A percentile compares a stretch with the other conserved stretches of the same genome.
Evolutionary conservation across 2,888 invertebrate genomes (phyloP).

Genomic region (Drosophila formosana): DNA sequence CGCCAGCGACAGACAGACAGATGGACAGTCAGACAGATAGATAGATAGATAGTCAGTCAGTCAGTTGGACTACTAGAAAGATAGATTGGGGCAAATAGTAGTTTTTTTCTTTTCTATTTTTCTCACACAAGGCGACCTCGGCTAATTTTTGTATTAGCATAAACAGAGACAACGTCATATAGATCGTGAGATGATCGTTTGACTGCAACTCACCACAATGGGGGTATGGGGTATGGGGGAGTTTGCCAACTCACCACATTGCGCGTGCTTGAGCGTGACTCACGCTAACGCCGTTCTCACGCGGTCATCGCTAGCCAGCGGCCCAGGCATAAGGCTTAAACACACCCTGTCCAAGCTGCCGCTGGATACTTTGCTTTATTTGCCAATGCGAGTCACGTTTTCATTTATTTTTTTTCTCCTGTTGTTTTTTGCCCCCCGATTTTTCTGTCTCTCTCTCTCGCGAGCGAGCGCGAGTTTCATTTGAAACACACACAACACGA

Average conservation of each 20-base stretch:
- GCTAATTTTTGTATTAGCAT: slow-evolving; percentile 25
- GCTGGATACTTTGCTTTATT: slow-evolving; percentile 68
- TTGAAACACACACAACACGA: slow-evolving; percentile 51
- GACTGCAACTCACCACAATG: slow-evolving; percentile 25
- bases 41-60: slow-evolving; percentile 1
- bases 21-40: background rate
- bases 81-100: slow-evolving; percentile 23
- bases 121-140: slow-evolving; percentile 46
- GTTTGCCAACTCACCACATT: slow-evolving; percentile 11
- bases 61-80: slow-evolving; percentile 24
- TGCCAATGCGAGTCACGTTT: slow-evolving; percentile 82
- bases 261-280: slow-evolving; percentile 21
- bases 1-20: slow-evolving; percentile 35
- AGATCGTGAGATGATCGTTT: slow-evolving; percentile 45
- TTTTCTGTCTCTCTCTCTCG: slow-evolving; percentile 21
- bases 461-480: slow-evolving; percentile 38
- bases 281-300: slow-evolving; percentile 40
- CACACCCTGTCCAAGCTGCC: slow-evolving; percentile 58
- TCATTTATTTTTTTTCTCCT: slow-evolving; percentile 56
- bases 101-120: slow-evolving; percentile 11
- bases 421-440: background rate
- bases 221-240: no score
- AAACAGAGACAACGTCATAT: slow-evolving; percentile 27
- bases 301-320: slow-evolving; percentile 49
- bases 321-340: slow-evolving; percentile 20